A percentile compares a stretch with the other conserved stretches of the same genome.
Conservation (phyloP, 2,888 invertebrate species). For the Melitaea athalia region DNA sequence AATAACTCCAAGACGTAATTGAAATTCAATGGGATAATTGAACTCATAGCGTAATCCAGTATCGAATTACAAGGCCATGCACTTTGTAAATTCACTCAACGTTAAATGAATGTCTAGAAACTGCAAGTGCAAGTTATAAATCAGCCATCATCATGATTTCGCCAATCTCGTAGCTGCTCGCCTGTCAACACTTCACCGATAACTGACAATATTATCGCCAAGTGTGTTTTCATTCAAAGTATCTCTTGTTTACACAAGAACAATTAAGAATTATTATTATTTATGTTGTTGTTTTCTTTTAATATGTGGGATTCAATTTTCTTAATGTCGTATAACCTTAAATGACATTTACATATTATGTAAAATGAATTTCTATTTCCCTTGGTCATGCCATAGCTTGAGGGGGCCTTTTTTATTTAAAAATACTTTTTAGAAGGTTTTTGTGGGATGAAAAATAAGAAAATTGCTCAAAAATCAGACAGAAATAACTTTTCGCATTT, state of each 20-base stretch:
- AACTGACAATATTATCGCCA: conserved; percentile 51
- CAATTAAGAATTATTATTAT: neutral
- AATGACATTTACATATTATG: too few relatives aligned
- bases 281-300: neutral
- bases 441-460: too few relatives aligned
- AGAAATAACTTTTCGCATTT: too few relatives aligned
- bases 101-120: conserved; percentile 15
- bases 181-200: conserved; percentile 47
- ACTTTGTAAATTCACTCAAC: conserved; percentile 11
- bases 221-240: conserved; percentile 45
- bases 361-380: too few relatives aligned
- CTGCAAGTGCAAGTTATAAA: conserved; percentile 19
- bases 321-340: too few relatives aligned
- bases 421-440: too few relatives aligned
- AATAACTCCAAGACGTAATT: neutral
- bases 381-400: too few relatives aligned
- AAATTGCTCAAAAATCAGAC: too few relatives aligned
- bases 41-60: conserved; percentile 15
- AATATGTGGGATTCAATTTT: too few relatives aligned
- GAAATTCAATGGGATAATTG: neutral
- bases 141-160: conserved; percentile 39
- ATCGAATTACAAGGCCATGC: conserved; percentile 11
- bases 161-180: conserved; percentile 37
- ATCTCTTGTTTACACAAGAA: conserved; percentile 31
- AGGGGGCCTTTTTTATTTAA: too few relatives aligned